Base-by-base conservation (phyloP, 2,797 vertebrate genomes). In the Chlorospingus semifuscus region DNA sequence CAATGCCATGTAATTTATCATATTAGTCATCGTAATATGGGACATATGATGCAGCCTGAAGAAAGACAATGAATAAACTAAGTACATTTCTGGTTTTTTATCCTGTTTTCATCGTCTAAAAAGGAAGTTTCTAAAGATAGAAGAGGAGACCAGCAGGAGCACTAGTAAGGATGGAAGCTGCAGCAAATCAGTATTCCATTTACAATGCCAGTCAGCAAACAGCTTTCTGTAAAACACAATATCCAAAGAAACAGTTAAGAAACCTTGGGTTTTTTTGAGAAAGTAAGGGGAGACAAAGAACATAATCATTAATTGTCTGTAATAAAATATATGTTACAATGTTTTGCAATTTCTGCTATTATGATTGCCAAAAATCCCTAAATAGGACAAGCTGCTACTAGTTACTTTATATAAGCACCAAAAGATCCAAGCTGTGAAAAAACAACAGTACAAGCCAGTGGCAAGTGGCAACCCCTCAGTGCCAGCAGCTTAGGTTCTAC, bases 61-160 rank as follows among this genome's bases (percentile, higher is more conserved):
- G 78, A 90, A 95, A 84, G 60, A n/a, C 29, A 70, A 83, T 34
- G 60, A 92, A 93, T 80, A 89, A 85, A 92, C 42, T 50, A 89
- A 92, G 66, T 56, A 91, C 14, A 53, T 86, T 93, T 93, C 65
- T 91, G 82, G 1, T 19, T 91, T 94, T 92, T 91, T 69, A 72
- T 86, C 32, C 41, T 72, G 34, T 78, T 96, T 96, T 76, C 44
- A 63, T 66, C 0, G 0, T 91, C 59, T 94, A 59, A 81, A 92
- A 93, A 78, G n/a, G 82, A 94, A 81, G 39, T 92, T 96, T 91
- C 95, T 95, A 92, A 95, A 89, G 61, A 92, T 44, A 95, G 85
- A 91, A 49, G 36, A 95, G 56, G 63, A 79, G 71, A 95, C 64
- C 87, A 93, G 89, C 76, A 95, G 84, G 76, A 97, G 79, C 72